Evolutionary conservation across 2,797 vertebrate genomes (phyloP).

Genomic region (Lithobates sylvaticus): DNA sequence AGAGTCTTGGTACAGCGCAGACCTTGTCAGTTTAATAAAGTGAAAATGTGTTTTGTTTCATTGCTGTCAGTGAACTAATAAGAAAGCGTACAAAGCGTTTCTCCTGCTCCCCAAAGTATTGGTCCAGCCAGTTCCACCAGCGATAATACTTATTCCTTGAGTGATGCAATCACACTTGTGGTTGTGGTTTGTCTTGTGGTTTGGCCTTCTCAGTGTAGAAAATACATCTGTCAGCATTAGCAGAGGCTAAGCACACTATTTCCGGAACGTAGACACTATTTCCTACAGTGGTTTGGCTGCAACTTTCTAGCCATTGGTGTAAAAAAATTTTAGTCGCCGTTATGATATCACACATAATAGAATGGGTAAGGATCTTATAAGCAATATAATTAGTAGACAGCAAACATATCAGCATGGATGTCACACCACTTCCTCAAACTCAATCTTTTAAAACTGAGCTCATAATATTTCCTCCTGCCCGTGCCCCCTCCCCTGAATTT

Average conservation of each 20-base stretch:
- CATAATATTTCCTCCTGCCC: no score
- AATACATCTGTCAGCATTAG: constrained; percentile 10
- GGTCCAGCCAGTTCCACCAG: not conserved
- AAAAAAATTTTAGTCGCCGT: not conserved
- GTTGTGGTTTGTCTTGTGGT: not conserved
- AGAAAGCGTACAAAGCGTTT: constrained; percentile 10
- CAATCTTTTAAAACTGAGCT: no score
- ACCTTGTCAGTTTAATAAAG: constrained; percentile 4
- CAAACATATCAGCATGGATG: not conserved
- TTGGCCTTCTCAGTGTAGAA: not conserved
- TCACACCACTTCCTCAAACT: no score
- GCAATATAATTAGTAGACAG: not conserved
- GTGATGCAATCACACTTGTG: constrained; percentile 8
- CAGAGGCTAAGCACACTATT: not conserved
- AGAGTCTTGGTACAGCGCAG: not conserved
- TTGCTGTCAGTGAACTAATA: constrained; percentile 13
- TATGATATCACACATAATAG: no score
- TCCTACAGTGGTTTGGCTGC: not conserved
- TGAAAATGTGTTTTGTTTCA: constrained; percentile 27
- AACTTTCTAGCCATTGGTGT: not conserved
- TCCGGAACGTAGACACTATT: not conserved
- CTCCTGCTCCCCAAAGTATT: not conserved
- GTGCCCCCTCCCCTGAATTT: no score
- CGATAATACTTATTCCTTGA: not conserved
- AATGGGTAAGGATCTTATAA: no score